These are phyloP conservation scores for Mustela lutreola DNA, from an alignment of 2,113 vertebrate genomes.

Conservation along the genomic window DNA sequence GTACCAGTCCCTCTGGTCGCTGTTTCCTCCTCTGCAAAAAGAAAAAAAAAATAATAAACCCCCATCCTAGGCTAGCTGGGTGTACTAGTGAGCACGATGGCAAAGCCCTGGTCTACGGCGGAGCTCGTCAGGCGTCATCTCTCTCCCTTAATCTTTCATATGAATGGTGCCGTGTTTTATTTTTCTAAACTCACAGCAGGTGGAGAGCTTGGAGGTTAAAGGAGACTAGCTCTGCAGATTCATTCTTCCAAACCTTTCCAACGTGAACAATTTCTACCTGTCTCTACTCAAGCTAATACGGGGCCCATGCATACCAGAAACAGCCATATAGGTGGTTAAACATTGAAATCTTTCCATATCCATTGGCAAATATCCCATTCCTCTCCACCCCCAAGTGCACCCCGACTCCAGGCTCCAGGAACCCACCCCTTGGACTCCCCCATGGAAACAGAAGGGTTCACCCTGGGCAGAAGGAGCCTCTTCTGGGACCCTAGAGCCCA, in stretches of 20 bases:
- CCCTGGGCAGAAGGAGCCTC: background rate
- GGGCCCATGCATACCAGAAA: background rate
- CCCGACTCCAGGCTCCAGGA: background rate
- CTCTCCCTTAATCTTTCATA: background rate
- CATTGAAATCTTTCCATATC: background rate
- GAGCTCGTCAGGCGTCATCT: background rate
- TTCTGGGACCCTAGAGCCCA: background rate
- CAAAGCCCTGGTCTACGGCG: background rate
- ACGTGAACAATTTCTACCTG: background rate
- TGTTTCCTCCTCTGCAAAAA: background rate
- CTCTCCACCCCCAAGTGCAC: background rate
- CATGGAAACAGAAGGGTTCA: background rate
- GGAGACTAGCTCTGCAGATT: background rate
- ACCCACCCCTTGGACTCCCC: too few relatives aligned
- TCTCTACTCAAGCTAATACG: background rate
- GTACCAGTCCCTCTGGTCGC: background rate
- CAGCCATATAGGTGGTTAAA: fast-evolving
- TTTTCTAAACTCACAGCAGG: background rate
- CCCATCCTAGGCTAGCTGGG: background rate
- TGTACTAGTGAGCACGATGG: background rate
- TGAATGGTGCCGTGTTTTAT: background rate
- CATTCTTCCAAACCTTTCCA: background rate
- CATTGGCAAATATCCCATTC: background rate
- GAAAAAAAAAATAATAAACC: background rate
- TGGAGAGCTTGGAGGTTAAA: background rate